Percentiles rank a stretch among this genome's conserved stretches.
Evolutionary conservation across 2,797 vertebrate species (phyloP).

Genomic region (Kryptopterus vitreolus): DNA sequence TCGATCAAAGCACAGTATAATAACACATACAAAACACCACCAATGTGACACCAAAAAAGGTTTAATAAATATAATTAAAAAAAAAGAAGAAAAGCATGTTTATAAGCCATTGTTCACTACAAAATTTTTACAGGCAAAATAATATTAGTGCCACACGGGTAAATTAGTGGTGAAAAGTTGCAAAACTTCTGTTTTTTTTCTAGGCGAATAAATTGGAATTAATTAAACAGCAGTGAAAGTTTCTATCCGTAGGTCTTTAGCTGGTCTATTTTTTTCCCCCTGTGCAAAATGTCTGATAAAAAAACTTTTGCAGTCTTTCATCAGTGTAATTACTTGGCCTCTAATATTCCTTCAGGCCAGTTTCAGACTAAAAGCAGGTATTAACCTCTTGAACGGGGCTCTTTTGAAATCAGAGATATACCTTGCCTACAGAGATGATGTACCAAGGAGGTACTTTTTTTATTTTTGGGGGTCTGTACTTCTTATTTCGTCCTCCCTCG

Average conservation of each 20-base stretch:
- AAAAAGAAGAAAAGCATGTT: too few relatives aligned
- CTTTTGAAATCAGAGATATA: background rate
- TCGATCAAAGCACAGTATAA: too few relatives aligned
- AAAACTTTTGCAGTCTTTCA: background rate
- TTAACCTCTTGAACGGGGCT: background rate
- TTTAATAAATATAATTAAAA: too few relatives aligned
- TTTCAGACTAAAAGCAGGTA: background rate
- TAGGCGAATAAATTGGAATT: background rate
- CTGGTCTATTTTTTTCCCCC: background rate
- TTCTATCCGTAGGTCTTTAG: background rate
- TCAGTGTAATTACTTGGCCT: background rate
- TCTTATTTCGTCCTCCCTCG: conserved; percentile 11
- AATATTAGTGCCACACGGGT: background rate
- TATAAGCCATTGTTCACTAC: too few relatives aligned
- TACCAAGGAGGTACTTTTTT: conserved; percentile 2
- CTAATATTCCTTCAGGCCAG: background rate
- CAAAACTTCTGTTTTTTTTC: background rate
- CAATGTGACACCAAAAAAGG: too few relatives aligned
- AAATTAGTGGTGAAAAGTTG: background rate
- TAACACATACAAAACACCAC: too few relatives aligned
- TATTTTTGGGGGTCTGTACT: too few relatives aligned
- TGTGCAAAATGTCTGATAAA: background rate
- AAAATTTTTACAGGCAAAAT: too few relatives aligned
- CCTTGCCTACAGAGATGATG: background rate
- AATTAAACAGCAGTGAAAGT: background rate